Evolutionary conservation across 2,797 vertebrate species (phyloP), one percentile per base, ranked within the genome.

Genomic region (Pangasius mekongensis): DNA sequence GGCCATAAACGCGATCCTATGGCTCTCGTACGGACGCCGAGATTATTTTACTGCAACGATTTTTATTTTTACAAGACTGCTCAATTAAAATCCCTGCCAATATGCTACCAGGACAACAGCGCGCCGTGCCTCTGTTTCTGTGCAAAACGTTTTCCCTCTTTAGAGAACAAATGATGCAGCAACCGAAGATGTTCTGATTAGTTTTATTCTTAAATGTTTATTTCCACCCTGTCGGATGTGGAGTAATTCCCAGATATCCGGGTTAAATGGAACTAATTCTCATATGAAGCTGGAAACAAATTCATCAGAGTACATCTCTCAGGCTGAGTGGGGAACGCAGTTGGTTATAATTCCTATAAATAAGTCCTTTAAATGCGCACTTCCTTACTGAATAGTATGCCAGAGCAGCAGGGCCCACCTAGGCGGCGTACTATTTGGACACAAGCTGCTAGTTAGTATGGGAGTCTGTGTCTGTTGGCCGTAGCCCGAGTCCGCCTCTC

Each of bases 1-100:
- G 87, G 39, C 80, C 90, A 93, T 92, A 93, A 95, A 94, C 89
- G 36, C 58, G 24, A 87, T 43, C 86, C 56, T 88, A 78, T 87
- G 90, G 82, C 90, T 92, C 81, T 87, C 87, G 88, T 80, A 88
- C 27, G 76, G 54, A 69, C 27, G 9, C 60, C 43, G 66, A 78
- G 85, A 89, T 86, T 77, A 92, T 89, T 90, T 94, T 91, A 92
- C 87, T 69, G 54, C 89, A 89, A 81, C 27, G 52, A 86, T 85
- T 90, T 80, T 84, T 54, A 27, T 18, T 54, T 71, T 74, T 86
- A 86, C 49, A 58, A 74, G 67, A 85, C 22, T 16, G 20, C 22
- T 56, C 20, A 66, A 20, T 49, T 66, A 20, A 66, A 83, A 10
- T 18, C 27, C 16, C 27, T 49, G 80, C 58, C 58, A 82, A 54